phyloP scores from a whole-genome alignment of 1,140 invertebrate species.

The Heliothis virescens region DNA sequence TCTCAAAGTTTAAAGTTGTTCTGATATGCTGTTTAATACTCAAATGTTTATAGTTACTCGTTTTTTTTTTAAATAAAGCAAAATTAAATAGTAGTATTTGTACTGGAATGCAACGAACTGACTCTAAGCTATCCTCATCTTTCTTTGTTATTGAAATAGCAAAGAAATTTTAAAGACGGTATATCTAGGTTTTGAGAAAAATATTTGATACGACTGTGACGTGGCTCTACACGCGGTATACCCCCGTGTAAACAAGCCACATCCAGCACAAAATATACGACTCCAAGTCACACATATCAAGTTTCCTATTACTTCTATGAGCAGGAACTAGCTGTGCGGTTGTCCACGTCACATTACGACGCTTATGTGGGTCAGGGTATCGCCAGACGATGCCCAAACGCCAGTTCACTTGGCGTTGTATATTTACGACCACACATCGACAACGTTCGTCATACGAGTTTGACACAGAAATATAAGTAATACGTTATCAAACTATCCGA shows the following conservation, averaged over 20 bases:
- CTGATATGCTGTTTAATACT: no score
- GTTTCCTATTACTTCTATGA: background rate
- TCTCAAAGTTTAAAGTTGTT: no score
- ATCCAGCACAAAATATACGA: background rate
- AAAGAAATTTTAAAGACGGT: no score
- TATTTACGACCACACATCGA: constrained; percentile 20
- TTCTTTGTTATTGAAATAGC: no score
- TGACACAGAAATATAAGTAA: constrained; percentile 4
- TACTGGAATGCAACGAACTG: no score
- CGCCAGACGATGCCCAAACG: background rate
- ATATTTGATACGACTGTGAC: background rate
- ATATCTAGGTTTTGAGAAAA: no score
- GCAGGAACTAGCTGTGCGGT: background rate
- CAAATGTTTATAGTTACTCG: no score
- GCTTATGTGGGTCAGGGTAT: background rate
- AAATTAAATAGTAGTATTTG: no score
- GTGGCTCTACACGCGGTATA: background rate
- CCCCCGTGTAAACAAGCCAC: background rate
- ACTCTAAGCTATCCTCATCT: no score
- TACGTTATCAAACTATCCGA: background rate
- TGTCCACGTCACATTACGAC: background rate
- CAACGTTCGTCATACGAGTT: background rate
- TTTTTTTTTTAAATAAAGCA: no score
- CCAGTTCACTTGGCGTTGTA: constrained; percentile 6
- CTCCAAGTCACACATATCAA: background rate